Conservation (phyloP, 2,113 vertebrate species). For the Poeciliopsis prolifica region DNA sequence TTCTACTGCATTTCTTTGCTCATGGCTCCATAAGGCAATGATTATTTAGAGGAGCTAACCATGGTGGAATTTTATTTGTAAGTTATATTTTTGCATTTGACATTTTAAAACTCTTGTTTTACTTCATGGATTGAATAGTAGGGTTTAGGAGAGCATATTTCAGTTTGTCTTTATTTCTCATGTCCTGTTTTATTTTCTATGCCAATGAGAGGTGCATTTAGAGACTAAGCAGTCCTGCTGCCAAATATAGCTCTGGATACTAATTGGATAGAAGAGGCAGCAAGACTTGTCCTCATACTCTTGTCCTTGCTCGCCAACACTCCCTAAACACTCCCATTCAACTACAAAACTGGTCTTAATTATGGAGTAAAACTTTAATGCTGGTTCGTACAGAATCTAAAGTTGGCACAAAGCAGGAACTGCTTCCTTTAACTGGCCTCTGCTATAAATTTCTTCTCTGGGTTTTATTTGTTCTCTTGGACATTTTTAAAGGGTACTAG, state of each 20-base stretch:
- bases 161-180: slow-evolving; percentile 31
- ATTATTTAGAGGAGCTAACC: slow-evolving; percentile 30
- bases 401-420: slow-evolving; percentile 20
- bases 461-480: slow-evolving; percentile 42
- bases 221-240: slow-evolving; percentile 44
- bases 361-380: slow-evolving; percentile 34
- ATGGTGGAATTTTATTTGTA: background rate
- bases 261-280: slow-evolving; percentile 9
- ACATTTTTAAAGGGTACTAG: slow-evolving; percentile 79
- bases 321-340: slow-evolving; percentile 7
- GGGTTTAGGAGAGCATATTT: slow-evolving; percentile 42
- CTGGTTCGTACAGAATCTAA: background rate
- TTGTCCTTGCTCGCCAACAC: slow-evolving; percentile 22
- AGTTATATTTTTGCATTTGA: slow-evolving; percentile 42
- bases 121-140: slow-evolving; percentile 38
- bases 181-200: slow-evolving; percentile 31
- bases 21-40: slow-evolving; percentile 31
- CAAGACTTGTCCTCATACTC: slow-evolving; percentile 3
- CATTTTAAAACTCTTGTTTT: slow-evolving; percentile 46
- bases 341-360: slow-evolving; percentile 23
- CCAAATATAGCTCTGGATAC: slow-evolving; percentile 28
- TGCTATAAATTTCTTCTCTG: slow-evolving; percentile 1
- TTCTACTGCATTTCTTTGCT: slow-evolving; percentile 18
- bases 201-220: slow-evolving; percentile 53
- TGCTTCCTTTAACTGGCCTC: slow-evolving; percentile 53